phyloP scores from a whole-genome alignment of 37 sponge, comb jelly and placozoan species.

The Spongilla lacustris region DNA sequence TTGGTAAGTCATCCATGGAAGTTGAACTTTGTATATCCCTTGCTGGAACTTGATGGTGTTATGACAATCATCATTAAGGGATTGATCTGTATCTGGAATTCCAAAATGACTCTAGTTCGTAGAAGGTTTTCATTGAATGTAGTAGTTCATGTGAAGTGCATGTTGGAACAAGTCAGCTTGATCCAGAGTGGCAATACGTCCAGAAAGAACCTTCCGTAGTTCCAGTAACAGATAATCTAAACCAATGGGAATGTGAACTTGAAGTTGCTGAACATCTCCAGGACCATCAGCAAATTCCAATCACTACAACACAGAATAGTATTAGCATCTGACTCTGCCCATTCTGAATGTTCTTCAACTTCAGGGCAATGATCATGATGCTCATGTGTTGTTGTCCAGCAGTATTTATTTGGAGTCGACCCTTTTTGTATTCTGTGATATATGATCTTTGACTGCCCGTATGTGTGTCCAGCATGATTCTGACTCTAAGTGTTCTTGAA shows the following conservation, averaged over 20 bases:
- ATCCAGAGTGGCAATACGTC: background rate
- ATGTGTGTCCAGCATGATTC: slow-evolving; percentile 18
- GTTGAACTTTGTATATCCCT: background rate
- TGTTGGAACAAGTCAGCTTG: background rate
- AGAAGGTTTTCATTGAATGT: background rate
- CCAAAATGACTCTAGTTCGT: slow-evolving; percentile 11
- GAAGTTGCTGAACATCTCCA: background rate
- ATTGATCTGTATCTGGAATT: background rate
- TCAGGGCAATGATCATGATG: slow-evolving; percentile 1
- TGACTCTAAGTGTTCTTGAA: background rate
- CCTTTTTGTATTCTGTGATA: slow-evolving; percentile 10
- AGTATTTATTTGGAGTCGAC: background rate
- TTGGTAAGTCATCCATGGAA: background rate
- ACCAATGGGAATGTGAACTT: background rate
- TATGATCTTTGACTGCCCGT: slow-evolving; percentile 31
- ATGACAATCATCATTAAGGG: background rate
- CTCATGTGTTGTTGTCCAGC: background rate
- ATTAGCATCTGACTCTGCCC: background rate
- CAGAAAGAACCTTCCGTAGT: slow-evolving; percentile 14
- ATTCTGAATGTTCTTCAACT: background rate
- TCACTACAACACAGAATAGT: slow-evolving; percentile 2
- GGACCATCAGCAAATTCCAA: background rate
- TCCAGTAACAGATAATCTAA: background rate
- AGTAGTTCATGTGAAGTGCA: no score
- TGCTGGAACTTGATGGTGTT: background rate